These are phyloP conservation scores for Capricornis sumatraensis DNA, from an alignment of 2,113 vertebrate species.

Conservation along the genomic window DNA sequence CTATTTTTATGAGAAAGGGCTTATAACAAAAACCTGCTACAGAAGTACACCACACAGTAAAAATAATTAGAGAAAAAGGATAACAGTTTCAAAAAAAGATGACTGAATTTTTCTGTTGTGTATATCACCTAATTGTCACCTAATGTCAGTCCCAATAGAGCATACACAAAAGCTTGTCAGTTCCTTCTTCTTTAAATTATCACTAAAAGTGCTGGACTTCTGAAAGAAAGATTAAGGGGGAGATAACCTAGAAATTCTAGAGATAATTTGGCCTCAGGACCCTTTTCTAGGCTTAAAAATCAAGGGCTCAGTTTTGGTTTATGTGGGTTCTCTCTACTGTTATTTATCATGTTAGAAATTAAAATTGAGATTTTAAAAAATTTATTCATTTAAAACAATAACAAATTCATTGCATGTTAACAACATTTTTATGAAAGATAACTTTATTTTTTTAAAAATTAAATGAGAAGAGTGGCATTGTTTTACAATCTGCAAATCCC, in stretches of 20 bases:
- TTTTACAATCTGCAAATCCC: background rate
- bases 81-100: background rate
- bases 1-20: conserved; percentile 16
- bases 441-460: background rate
- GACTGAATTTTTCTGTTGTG: background rate
- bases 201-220: background rate
- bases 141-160: background rate
- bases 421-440: background rate
- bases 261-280: background rate
- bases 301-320: background rate
- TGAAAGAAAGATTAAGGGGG: background rate
- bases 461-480: background rate
- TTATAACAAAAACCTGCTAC: background rate
- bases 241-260: background rate
- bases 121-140: background rate
- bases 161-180: background rate
- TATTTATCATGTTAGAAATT: background rate
- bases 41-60: background rate
- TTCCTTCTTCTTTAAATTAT: background rate
- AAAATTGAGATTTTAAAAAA: background rate
- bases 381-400: background rate
- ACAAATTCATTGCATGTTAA: background rate
- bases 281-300: background rate
- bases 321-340: background rate
- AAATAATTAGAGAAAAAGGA: background rate